Evolutionary conservation across 2,113 vertebrate species (phyloP).

Genomic region (Carassius carassius): DNA sequence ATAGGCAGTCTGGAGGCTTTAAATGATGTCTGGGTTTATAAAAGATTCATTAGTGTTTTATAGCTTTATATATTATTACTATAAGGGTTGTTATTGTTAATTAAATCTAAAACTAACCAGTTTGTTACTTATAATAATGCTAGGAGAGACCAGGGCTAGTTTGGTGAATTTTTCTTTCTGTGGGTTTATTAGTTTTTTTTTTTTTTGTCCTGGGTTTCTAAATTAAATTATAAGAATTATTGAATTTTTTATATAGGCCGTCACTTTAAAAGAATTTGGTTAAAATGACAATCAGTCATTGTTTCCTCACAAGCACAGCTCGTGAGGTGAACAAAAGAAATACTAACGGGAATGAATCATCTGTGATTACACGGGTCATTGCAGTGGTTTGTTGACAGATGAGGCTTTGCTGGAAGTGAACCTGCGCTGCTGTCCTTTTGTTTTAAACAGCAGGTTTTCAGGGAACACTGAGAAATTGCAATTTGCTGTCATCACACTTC

Average conservation of each 20-base stretch:
- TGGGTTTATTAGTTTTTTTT: not conserved
- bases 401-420: not conserved
- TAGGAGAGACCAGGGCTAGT: too few relatives aligned
- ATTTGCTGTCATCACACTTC: conserved; percentile 4
- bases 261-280: not conserved
- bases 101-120: too few relatives aligned
- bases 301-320: not conserved
- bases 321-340: not conserved
- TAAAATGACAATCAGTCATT: not conserved
- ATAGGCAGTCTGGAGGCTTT: not conserved
- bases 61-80: not conserved
- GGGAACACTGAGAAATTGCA: conserved; percentile 18
- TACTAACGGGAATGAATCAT: not conserved
- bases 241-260: not conserved
- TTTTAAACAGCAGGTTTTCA: conserved; percentile 5
- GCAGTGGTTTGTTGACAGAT: not conserved
- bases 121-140: too few relatives aligned
- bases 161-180: too few relatives aligned
- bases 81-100: too few relatives aligned
- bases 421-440: not conserved
- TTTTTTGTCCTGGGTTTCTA: not conserved
- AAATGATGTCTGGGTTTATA: not conserved
- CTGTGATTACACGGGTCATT: not conserved
- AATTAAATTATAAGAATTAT: not conserved
- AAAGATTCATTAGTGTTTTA: not conserved